These are phyloP conservation scores for Neodon shergylaensis DNA, from an alignment of 2,113 vertebrate genomes.

Conservation along the genomic window DNA sequence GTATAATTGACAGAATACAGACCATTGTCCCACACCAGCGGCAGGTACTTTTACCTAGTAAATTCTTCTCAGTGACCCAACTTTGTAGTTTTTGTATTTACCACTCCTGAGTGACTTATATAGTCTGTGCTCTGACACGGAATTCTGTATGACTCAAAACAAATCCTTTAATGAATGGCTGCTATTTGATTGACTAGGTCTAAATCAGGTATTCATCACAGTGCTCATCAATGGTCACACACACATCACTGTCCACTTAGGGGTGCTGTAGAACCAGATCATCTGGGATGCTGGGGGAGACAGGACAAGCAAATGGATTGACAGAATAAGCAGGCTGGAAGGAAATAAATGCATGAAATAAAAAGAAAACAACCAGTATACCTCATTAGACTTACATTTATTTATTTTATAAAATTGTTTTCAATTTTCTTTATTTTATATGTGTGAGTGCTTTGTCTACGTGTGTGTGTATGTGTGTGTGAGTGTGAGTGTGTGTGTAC, in stretches of 20 bases:
- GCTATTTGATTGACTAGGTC: neutral
- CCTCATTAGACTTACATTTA: neutral
- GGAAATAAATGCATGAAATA: neutral
- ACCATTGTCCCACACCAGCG: no score
- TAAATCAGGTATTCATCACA: neutral
- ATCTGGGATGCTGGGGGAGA: no score
- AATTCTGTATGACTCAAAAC: neutral
- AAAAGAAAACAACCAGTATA: neutral
- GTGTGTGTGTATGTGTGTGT: no score
- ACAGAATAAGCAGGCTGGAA: neutral
- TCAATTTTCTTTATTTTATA: neutral
- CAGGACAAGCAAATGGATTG: neutral
- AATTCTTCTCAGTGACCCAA: no score
- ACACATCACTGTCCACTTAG: neutral
- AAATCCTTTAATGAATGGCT: neutral
- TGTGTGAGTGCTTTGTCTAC: neutral
- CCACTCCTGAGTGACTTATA: neutral
- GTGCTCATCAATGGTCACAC: fast-evolving
- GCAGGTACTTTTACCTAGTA: neutral
- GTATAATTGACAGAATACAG: no score
- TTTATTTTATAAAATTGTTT: neutral
- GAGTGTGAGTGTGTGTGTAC: neutral
- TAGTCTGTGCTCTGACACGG: neutral
- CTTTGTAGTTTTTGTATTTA: neutral
- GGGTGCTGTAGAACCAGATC: neutral